Evolutionary conservation across 2,113 vertebrate species (phyloP), one percentile per base, ranked within the genome.

Genomic region (Athene noctua): DNA sequence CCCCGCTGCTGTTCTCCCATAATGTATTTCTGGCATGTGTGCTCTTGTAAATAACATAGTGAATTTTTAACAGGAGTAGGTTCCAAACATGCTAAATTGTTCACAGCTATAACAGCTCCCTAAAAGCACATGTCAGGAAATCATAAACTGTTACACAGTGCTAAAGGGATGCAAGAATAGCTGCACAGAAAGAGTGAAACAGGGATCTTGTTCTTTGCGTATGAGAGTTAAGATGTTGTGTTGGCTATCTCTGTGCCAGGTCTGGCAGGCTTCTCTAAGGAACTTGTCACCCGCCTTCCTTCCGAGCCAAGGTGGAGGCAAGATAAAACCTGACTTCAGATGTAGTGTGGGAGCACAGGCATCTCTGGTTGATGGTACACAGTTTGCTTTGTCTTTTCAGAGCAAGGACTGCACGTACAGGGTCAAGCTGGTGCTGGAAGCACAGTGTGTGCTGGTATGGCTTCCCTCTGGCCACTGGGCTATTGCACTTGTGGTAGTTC

Each of bases 301-400:
- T 44, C 6, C 8, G 46, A 57, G n/a, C 40, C 1, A 2, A 71
- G 62, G 32, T 32, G 17, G 22, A 61, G 14, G 10, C n/a, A 63
- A 22, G 47, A 32, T 4, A 78, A 70, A 93, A 71, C 12, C 2
- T 4, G 1, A 5, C 25, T 40, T 54, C 47, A 26, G 27, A 29
- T 38, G 57, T 11, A 38, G 26, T 0, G 0, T 65, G 26, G 16
- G 34, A 57, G 19, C 36, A 7, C 5, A 17, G 34, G 7, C 32
- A 36, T 32, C 42, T 87, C 47, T 1, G 0, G 5, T 13, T 83
- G 13, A 29, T 55, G 4, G 17, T 30, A 40, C 2, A 21, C 46
- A 44, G n/a, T 13, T 89, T 67, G 13, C 18, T 72, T 90, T 27
- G 20, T 30, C 16, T 80, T 34, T 73, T 87, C 44, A 26, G 19